These are phyloP conservation scores for Dasyurus viverrinus DNA, from an alignment of 2,113 vertebrate genomes.

Conservation along the genomic window DNA sequence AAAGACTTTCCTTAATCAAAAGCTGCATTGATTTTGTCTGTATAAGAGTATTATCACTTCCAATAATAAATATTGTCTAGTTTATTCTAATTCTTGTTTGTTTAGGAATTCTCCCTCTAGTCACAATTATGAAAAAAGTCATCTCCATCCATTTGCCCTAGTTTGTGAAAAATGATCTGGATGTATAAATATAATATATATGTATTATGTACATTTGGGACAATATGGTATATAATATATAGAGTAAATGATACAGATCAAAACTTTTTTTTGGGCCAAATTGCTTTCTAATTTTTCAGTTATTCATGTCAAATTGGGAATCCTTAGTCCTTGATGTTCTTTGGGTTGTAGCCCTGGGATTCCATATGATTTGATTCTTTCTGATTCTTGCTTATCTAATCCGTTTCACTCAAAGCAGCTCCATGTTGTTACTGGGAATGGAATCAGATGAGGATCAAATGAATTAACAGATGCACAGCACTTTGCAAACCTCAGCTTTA, in stretches of 20 bases:
- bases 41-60: neutral
- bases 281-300: neutral
- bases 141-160: neutral
- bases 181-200: neutral
- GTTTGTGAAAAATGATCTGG: neutral
- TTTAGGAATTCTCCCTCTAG: neutral
- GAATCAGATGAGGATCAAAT: neutral
- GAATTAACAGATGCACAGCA: neutral
- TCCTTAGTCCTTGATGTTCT: neutral
- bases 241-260: neutral
- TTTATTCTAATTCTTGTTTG: neutral
- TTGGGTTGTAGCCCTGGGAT: neutral
- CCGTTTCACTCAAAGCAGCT: neutral
- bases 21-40: neutral
- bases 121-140: neutral
- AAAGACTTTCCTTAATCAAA: neutral
- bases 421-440: neutral
- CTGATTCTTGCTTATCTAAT: neutral
- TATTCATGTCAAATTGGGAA: neutral
- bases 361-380: neutral
- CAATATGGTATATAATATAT: neutral
- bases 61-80: neutral
- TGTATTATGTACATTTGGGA: neutral
- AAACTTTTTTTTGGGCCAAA: neutral
- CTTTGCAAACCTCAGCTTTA: neutral